Base-by-base conservation (phyloP, 2,113 vertebrate genomes). In the Thomomys bottae region DNA sequence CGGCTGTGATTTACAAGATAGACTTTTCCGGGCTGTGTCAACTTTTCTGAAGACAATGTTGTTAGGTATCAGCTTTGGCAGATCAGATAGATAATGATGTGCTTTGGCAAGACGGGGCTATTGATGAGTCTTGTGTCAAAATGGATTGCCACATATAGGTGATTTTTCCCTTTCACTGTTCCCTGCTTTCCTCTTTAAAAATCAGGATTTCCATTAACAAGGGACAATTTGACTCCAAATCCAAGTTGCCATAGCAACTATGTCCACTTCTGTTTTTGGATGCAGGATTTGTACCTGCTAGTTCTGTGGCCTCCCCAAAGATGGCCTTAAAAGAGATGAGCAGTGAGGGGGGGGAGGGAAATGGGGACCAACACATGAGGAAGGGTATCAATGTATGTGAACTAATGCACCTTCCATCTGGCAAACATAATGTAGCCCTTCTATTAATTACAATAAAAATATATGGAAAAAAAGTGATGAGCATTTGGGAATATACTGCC, bases 21-120 rank as follows among this genome's bases (percentile, higher is more conserved):
- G 90, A 66, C 85, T 94, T 96, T 97, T 79, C n/a, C 67, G 73
- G 75, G 45, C 49, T 91, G 0, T 93, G 96, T 92, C 96, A 92
- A 45, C 92, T 75, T 78, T 95, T 96, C 89, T 70, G 88, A 91
- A 96, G 96, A 97, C 73, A 78, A 82, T 67, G 73, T 95, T 91
- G 91, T 3, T 94, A 96, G 94, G 77, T 88, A 96, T 96, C 89
- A 92, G 94, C 72, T 95, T 96, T 96, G 97, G 94, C 96, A 96
- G 92, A 90, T 96, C 92, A 67, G 87, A 95, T 96, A 97, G 96
- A 96, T 96, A 97, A 97, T 91, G 95, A 94, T 96, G 93, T 95
- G 95, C 86, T 95, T 92, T 71, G 42, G 81, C 94, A 90, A 96
- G 84, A 85, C 79, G 78, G 95, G 94, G 89, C 94, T 0, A 30